These are phyloP conservation scores for Anguilla obscura DNA, from an alignment of 2,797 vertebrate species.

Conservation along the genomic window DNA sequence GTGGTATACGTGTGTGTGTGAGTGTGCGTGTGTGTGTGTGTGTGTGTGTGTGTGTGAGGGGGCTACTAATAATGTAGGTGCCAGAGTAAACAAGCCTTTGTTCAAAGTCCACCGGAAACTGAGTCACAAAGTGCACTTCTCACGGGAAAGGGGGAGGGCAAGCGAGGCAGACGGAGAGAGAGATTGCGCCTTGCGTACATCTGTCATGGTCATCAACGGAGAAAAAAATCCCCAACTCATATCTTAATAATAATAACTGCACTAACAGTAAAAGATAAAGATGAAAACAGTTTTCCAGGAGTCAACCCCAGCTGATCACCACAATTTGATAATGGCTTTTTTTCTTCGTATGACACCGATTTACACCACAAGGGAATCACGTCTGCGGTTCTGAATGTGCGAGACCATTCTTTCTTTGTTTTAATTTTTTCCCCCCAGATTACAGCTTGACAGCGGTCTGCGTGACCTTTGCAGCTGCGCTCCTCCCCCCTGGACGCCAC, in stretches of 20 bases:
- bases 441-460: background rate
- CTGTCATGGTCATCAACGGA: conserved; percentile 10
- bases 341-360: conserved; percentile 8
- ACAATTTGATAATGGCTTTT: conserved; percentile 20
- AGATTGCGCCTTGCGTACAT: background rate
- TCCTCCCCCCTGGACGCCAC: background rate
- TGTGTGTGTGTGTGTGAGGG: background rate
- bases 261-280: conserved; percentile 10
- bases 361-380: background rate
- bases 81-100: background rate
- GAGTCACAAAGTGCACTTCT: background rate
- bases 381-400: background rate
- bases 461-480: background rate
- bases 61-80: background rate
- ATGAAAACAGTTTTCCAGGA: background rate
- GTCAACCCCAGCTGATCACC: background rate
- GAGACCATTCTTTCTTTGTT: background rate
- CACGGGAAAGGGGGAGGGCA: background rate
- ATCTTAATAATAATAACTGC: background rate
- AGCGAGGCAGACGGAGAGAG: background rate
- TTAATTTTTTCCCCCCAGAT: background rate
- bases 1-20: too few relatives aligned
- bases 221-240: background rate
- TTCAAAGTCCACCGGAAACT: background rate
- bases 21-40: background rate